Evolutionary conservation across 2,888 invertebrate genomes (phyloP), one percentile per base, ranked within the genome.

Genomic region (Apotomis betuletana): DNA sequence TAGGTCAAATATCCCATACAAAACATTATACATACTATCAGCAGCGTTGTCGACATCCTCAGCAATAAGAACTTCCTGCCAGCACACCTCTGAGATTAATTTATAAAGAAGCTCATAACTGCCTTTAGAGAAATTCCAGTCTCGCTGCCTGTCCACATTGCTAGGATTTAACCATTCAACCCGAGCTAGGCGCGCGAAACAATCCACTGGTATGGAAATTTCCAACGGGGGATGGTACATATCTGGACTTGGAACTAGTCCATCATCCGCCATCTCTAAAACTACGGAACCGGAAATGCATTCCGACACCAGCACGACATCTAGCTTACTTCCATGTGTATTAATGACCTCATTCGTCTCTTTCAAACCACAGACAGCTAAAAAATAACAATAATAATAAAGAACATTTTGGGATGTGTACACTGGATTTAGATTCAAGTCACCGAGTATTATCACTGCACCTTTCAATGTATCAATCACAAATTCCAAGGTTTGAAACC

Each of bases 1-100:
- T 0, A 15, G 0, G 38, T 71, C 71, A 61, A 71, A 71, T 0
- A 36, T 8, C 2, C 3, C n/a, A 15, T 67, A 67, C 5, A 71
- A 6, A 3, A 9, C 54, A 1, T 38, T 12, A 12, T 61, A 61
- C 0, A 61, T 49, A 5, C 0, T 5, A 10, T 61, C 61, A 10
- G 49, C 61, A 27, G 49, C 61, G 2, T 2, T 5, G 12, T 61
- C 49, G 4, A 61, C 61, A 27, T 61, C 27, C 27, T 2, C 36
- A 49, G 49, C 3, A 4, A 12, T 0, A 4, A 61, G 10, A 49
- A 61, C 49, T 12, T 61, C 61, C 49, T 51, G 49, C 61, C 61
- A 61, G 49, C 12, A 12, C 0, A 51, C 27, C 12, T 49, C 61
- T 5, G 49, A 61, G 12, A 61, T 4, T 4, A 61, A 6, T 49